Evolutionary conservation across 2,888 invertebrate genomes (phyloP).

Genomic region (Petrolisthes manimaculis): DNA sequence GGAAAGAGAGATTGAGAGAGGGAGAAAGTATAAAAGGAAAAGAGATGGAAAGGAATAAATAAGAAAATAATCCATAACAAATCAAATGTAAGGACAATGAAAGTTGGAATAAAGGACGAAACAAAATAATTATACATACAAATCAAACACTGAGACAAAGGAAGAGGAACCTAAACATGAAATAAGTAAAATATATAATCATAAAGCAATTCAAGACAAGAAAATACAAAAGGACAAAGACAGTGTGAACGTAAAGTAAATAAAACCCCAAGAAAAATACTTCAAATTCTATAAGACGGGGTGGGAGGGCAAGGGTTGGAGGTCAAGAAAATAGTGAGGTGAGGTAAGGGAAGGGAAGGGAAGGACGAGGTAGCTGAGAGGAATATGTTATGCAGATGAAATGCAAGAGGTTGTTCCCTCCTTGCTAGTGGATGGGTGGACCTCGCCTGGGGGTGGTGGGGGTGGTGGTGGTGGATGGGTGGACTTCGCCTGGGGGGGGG

Average conservation of each 20-base stretch:
- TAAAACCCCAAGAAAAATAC: background rate
- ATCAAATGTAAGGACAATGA: background rate
- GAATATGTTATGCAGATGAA: background rate
- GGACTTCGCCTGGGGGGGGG: background rate
- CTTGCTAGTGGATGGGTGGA: background rate
- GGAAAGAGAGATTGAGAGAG: background rate
- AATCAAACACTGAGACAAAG: background rate
- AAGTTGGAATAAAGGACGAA: background rate
- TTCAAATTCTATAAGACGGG: background rate
- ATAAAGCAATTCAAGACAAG: background rate
- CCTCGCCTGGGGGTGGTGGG: conserved; percentile 9
- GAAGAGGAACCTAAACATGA: background rate
- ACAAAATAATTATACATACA: background rate
- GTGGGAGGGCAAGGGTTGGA: background rate
- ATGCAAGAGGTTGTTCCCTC: conserved; percentile 28
- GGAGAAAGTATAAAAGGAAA: background rate
- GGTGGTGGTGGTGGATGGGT: background rate
- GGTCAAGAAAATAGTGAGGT: conserved; percentile 4
- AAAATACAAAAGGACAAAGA: background rate
- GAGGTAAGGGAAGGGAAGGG: background rate
- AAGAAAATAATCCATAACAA: background rate
- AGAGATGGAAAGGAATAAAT: background rate
- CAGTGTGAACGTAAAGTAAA: background rate
- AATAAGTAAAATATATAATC: background rate
- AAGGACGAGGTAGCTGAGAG: background rate